Percentiles rank a stretch among this genome's conserved stretches.
These are phyloP conservation scores for Ormyrus thymus DNA, from an alignment of 2,888 invertebrate species.

Conservation along the genomic window DNA sequence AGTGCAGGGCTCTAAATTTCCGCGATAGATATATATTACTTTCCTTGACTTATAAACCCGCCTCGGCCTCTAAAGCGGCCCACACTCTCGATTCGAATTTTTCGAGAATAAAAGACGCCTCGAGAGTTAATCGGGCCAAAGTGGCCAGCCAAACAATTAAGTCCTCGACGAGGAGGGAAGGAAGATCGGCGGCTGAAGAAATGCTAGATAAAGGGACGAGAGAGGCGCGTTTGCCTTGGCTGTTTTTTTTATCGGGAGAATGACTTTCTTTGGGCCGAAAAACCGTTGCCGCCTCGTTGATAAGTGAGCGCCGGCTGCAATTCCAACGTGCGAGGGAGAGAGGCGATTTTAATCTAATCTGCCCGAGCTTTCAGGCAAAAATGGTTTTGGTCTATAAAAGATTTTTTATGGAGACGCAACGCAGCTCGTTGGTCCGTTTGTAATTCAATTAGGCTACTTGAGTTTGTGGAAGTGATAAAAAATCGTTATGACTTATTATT, in stretches of 20 bases:
- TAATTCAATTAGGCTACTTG: neutral
- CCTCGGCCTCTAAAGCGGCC: too few relatives aligned
- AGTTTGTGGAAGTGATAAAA: neutral
- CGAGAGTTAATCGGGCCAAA: neutral
- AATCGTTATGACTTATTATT: neutral
- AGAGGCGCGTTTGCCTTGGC: too few relatives aligned
- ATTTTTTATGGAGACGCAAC: too few relatives aligned
- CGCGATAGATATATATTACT: conserved; percentile 1
- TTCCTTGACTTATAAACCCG: neutral
- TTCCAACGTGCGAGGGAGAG: conserved; percentile 11
- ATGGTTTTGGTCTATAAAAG: conserved; percentile 21
- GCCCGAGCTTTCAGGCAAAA: conserved; percentile 4
- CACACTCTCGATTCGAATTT: too few relatives aligned
- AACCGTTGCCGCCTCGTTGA: neutral
- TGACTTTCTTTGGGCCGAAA: neutral
- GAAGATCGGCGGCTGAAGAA: too few relatives aligned
- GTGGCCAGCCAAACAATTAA: conserved; percentile 7
- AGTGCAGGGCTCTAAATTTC: conserved; percentile 10
- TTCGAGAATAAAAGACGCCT: too few relatives aligned
- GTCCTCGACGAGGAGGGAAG: neutral
- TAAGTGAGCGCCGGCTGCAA: conserved; percentile 19
- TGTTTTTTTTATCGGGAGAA: too few relatives aligned
- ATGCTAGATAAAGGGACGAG: too few relatives aligned
- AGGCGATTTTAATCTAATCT: conserved; percentile 38
- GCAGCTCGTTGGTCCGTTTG: too few relatives aligned